Evolutionary conservation across 64 coral and sea anemone species (phyloP).

Genomic region (Anthopleura sola): DNA sequence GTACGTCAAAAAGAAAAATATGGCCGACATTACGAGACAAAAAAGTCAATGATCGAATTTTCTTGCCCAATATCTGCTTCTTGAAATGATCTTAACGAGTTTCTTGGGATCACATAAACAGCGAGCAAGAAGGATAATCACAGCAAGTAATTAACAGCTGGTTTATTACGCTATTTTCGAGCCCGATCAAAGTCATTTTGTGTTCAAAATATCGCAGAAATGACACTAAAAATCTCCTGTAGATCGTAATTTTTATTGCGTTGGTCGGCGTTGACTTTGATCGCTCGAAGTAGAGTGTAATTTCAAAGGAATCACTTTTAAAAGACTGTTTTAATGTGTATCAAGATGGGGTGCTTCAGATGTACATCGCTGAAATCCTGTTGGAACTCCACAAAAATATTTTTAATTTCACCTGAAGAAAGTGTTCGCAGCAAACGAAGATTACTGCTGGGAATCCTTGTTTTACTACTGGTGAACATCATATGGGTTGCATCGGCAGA

Average conservation of each 20-base stretch:
- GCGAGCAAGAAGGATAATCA: neutral
- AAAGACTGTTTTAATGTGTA: neutral
- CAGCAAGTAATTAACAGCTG: neutral
- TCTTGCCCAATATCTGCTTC: neutral
- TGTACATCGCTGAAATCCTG: neutral
- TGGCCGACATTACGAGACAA: neutral
- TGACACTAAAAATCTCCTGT: neutral
- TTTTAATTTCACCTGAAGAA: conserved; percentile 43
- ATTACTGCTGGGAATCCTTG: conserved; percentile 55
- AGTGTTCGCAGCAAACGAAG: conserved; percentile 37
- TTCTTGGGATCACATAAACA: neutral
- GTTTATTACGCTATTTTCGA: neutral
- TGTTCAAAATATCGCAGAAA: neutral
- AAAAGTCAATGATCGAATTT: neutral
- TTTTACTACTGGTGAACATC: conserved; percentile 78
- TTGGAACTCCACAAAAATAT: conserved; percentile 5
- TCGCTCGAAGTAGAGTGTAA: neutral
- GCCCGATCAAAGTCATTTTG: neutral
- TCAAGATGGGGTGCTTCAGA: neutral
- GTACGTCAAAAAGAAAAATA: neutral
- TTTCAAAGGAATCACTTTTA: neutral
- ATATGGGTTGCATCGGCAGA: conserved; percentile 94
- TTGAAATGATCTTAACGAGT: neutral
- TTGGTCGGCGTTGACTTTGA: neutral
- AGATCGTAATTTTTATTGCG: neutral